These are phyloP conservation scores for Pseudocheirus occidentalis DNA, from an alignment of 2,797 vertebrate species.

Conservation along the genomic window DNA sequence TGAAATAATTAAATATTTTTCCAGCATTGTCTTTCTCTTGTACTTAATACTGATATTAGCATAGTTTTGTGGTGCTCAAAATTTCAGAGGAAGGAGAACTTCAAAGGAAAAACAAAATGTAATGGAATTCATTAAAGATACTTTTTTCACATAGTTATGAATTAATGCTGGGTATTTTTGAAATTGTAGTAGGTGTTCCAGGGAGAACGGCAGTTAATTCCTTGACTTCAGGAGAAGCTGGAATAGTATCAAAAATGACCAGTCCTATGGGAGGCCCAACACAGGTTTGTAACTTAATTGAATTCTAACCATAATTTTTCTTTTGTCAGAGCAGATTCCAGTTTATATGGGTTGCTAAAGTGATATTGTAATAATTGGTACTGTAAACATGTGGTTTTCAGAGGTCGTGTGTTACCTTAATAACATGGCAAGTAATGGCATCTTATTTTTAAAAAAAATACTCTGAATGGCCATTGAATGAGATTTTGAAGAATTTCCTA, in stretches of 20 bases:
- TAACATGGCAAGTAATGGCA: not conserved
- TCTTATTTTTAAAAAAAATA: not conserved
- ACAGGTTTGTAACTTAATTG: conserved; percentile 62
- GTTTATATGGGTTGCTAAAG: not conserved
- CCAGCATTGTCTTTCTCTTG: not conserved
- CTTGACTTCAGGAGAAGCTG: conserved; percentile 71
- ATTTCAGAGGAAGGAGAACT: not conserved
- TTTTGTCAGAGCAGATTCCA: not conserved
- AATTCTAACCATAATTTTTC: not conserved
- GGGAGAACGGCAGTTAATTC: conserved; percentile 67
- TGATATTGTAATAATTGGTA: not conserved
- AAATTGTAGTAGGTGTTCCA: conserved; percentile 68
- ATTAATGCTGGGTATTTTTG: conserved; percentile 3
- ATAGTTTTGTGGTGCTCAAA: not conserved
- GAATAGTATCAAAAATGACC: conserved; percentile 60
- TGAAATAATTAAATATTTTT: not conserved
- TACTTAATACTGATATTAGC: not conserved
- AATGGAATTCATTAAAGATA: not conserved
- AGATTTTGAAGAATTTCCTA: not conserved
- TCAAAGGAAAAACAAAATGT: not conserved
- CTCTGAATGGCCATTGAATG: not conserved
- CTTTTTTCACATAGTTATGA: not conserved
- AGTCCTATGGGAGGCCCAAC: conserved; percentile 62
- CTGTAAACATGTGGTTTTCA: not conserved
- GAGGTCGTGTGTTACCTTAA: not conserved